Conservation (phyloP, 2,113 vertebrate species). For the Myiozetetes cayanensis region DNA sequence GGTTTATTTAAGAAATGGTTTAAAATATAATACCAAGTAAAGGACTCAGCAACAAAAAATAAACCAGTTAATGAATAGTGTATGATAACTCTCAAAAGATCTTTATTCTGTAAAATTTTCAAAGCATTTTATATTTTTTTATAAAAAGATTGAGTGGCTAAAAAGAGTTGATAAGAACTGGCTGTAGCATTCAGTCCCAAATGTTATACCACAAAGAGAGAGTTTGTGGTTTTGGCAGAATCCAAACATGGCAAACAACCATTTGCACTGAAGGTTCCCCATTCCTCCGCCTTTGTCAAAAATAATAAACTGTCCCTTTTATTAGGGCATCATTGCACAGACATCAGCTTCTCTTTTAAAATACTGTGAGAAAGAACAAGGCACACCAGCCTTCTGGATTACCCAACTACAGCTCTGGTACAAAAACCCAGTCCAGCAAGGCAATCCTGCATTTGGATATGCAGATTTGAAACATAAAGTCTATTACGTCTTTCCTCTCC, state of each 20-base stretch:
- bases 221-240: background rate
- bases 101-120: background rate
- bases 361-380: background rate
- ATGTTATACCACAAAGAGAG: background rate
- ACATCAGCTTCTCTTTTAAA: background rate
- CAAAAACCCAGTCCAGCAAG: background rate
- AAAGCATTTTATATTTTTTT: background rate
- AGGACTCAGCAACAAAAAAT: background rate
- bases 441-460: background rate
- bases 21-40: background rate
- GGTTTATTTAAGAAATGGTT: background rate
- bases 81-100: background rate
- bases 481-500: background rate
- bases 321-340: background rate
- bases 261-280: background rate
- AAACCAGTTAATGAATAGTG: background rate
- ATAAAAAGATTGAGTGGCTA: background rate
- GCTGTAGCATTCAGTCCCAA: background rate
- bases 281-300: background rate
- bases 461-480: background rate
- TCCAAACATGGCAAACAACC: background rate
- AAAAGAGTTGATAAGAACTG: background rate
- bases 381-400: background rate
- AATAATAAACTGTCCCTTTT: background rate
- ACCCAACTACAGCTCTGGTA: background rate